Conservation (phyloP, 2,888 invertebrate species). For the Drosophila kambysellisi region DNA sequence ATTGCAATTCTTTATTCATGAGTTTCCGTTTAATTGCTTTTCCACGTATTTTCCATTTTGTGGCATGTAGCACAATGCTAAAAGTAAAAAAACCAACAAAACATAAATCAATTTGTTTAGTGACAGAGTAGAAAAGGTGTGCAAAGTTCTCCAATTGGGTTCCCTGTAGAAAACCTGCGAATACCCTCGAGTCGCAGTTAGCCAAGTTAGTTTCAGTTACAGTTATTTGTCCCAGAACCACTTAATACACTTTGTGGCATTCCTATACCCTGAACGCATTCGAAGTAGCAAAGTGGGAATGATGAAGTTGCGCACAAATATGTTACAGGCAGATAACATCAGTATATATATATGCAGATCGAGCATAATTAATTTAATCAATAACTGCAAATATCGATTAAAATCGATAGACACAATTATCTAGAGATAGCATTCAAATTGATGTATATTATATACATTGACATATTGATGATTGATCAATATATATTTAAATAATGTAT, state of each 20-base stretch:
- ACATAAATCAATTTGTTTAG: conserved; percentile 18
- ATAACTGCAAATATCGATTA: neutral
- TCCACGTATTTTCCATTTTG: conserved; percentile 7
- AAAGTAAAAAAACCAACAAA: conserved; percentile 30
- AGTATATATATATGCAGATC: neutral
- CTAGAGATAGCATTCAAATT: neutral
- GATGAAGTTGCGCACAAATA: neutral
- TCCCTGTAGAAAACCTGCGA: conserved; percentile 21
- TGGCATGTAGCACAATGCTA: conserved; percentile 56
- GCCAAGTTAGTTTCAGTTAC: conserved; percentile 33
- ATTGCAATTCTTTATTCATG: conserved; percentile 45
- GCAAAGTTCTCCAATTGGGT: neutral
- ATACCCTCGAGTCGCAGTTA: conserved; percentile 10
- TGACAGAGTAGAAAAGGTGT: neutral
- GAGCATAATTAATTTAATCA: neutral
- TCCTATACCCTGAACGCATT: too few relatives aligned
- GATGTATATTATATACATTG: too few relatives aligned
- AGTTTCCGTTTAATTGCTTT: conserved; percentile 44
- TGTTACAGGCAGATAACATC: too few relatives aligned
- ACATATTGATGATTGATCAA: too few relatives aligned
- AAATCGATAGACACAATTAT: neutral
- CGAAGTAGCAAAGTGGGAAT: neutral
- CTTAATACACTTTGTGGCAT: neutral
- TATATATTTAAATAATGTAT: too few relatives aligned
- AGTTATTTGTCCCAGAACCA: neutral